These are phyloP conservation scores for Ophonus ardosiacus DNA, from an alignment of 2,888 invertebrate genomes.

Conservation along the genomic window DNA sequence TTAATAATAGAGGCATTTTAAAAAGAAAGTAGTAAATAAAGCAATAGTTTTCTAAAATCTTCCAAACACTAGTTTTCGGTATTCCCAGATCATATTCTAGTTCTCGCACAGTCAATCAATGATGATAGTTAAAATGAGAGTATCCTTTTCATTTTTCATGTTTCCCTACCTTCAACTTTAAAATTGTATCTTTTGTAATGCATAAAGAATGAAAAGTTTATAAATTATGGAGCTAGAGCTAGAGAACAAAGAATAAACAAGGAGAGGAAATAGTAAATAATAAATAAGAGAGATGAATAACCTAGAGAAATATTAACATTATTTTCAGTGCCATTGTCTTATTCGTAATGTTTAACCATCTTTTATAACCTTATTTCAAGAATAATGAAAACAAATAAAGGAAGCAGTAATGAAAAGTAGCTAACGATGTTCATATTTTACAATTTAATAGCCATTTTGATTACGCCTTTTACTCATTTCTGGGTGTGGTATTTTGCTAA, in stretches of 20 bases:
- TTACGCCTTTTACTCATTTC: neutral
- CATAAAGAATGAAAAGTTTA: conserved; percentile 5
- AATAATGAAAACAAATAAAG: neutral
- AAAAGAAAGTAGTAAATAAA: too few species aligned
- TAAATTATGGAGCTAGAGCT: neutral
- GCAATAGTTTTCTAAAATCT: too few species aligned
- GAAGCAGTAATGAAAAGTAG: neutral
- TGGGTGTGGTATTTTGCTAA: neutral
- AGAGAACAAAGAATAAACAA: neutral
- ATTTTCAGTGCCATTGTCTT: neutral
- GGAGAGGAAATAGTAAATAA: neutral
- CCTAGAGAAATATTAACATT: neutral
- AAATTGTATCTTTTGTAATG: neutral
- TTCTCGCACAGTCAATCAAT: too few species aligned
- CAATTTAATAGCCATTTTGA: neutral
- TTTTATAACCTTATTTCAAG: neutral
- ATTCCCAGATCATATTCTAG: too few species aligned
- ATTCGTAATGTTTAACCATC: neutral
- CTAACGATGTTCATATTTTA: neutral
- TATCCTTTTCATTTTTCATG: neutral
- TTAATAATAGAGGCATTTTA: too few species aligned
- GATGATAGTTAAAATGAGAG: too few species aligned
- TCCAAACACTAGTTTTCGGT: too few species aligned
- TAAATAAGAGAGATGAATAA: neutral
- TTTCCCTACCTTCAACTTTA: neutral